Evolutionary conservation across 2,113 vertebrate species (phyloP).

Genomic region (Entelurus aequoreus): DNA sequence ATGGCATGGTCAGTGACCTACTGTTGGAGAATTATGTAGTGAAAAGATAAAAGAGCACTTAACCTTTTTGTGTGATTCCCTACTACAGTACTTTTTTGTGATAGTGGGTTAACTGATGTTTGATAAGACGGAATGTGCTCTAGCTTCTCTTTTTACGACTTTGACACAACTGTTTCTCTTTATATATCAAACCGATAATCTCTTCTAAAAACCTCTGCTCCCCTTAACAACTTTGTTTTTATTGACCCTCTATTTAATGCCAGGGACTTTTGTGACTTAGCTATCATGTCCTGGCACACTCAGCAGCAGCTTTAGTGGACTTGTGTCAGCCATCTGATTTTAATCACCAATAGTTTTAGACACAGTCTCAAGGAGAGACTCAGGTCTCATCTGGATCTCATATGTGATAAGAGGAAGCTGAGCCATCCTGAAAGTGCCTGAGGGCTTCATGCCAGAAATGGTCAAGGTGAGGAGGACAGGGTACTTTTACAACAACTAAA

Average conservation of each 20-base stretch:
- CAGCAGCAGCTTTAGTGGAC: slow-evolving; percentile 5
- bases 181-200: slow-evolving; percentile 39
- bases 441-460: slow-evolving; percentile 32
- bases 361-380: slow-evolving; percentile 34
- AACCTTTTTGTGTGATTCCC: too few relatives aligned
- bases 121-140: too few relatives aligned
- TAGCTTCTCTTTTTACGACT: too few relatives aligned
- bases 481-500: slow-evolving; percentile 16
- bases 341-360: slow-evolving; percentile 41
- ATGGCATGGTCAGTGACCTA: too few relatives aligned
- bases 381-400: slow-evolving; percentile 63
- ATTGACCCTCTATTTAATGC: slow-evolving; percentile 41
- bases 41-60: too few relatives aligned
- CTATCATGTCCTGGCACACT: slow-evolving; percentile 19
- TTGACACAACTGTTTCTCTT: background rate
- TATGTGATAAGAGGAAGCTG: slow-evolving; percentile 61
- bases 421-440: slow-evolving; percentile 44
- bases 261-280: slow-evolving; percentile 31
- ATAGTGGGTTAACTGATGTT: too few relatives aligned
- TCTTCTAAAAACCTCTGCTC: slow-evolving; percentile 13
- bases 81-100: too few relatives aligned
- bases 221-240: slow-evolving; percentile 25
- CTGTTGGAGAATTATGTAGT: too few relatives aligned
- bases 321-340: slow-evolving; percentile 53
- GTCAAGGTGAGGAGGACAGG: slow-evolving; percentile 10